phyloP scores from a whole-genome alignment of 35 echinoderm and acorn worm genomes.

The Apostichopus parvimensis region DNA sequence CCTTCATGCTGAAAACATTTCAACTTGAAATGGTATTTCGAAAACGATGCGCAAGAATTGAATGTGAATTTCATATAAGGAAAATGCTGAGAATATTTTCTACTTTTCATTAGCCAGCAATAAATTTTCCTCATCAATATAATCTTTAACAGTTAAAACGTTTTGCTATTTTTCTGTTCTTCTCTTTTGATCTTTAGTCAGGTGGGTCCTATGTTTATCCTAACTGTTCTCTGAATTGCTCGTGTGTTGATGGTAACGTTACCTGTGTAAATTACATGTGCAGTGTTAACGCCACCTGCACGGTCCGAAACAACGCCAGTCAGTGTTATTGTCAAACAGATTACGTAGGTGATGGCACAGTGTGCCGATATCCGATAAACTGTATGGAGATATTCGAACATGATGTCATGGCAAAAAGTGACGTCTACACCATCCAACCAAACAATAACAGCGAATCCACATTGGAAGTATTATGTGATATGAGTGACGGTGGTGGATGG shows the following conservation, averaged over 20 bases:
- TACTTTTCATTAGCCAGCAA: no score
- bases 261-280: neutral
- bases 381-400: neutral
- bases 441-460: neutral
- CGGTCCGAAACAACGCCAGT: neutral
- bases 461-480: neutral
- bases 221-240: neutral
- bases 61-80: no score
- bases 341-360: neutral
- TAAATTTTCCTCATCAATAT: no score
- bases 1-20: no score
- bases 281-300: neutral
- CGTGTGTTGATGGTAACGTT: neutral
- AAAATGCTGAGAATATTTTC: no score
- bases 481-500: neutral
- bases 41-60: no score
- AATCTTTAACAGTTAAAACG: no score
- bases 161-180: no score
- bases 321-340: neutral
- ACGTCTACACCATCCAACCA: neutral
- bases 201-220: neutral
- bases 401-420: neutral
- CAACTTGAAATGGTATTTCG: no score
- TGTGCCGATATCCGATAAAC: neutral
- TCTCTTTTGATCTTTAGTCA: no score